Conservation (phyloP, 2,797 vertebrate species). For the Megaceryle alcyon region DNA sequence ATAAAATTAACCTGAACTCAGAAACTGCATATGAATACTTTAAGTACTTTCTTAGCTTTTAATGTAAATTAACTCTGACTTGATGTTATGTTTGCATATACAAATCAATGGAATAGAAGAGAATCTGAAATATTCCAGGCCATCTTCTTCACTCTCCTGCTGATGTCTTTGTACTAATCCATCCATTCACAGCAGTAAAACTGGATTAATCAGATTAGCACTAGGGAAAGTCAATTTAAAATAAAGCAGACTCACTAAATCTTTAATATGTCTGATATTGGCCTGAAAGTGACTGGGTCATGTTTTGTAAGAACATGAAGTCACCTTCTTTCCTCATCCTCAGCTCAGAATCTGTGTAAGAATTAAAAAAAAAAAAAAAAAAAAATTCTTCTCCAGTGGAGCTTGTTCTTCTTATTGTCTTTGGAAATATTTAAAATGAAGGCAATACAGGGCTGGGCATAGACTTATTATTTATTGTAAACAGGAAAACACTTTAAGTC, state of each 20-base stretch:
- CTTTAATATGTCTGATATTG: not conserved
- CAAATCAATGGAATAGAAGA: not conserved
- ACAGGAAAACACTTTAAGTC: not conserved
- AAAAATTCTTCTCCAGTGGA: not conserved
- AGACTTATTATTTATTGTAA: not conserved
- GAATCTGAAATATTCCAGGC: not conserved
- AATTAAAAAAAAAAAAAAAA: not conserved
- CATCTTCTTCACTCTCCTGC: not conserved
- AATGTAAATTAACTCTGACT: not conserved
- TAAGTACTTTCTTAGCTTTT: not conserved
- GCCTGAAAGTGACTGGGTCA: not conserved
- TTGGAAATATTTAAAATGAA: not conserved
- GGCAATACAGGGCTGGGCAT: not conserved
- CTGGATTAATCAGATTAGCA: constrained; percentile 20
- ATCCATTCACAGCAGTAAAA: not conserved
- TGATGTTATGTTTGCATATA: constrained; percentile 10
- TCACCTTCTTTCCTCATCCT: not conserved
- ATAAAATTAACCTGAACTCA: not conserved
- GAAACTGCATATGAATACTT: not conserved
- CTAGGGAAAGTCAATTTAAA: not conserved
- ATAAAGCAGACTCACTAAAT: not conserved
- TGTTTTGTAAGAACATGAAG: not conserved
- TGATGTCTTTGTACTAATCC: constrained; percentile 18
- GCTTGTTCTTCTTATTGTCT: not conserved
- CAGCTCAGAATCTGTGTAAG: not conserved